Base-by-base conservation (phyloP, 2,797 vertebrate genomes). In the Gallinago solitaria region DNA sequence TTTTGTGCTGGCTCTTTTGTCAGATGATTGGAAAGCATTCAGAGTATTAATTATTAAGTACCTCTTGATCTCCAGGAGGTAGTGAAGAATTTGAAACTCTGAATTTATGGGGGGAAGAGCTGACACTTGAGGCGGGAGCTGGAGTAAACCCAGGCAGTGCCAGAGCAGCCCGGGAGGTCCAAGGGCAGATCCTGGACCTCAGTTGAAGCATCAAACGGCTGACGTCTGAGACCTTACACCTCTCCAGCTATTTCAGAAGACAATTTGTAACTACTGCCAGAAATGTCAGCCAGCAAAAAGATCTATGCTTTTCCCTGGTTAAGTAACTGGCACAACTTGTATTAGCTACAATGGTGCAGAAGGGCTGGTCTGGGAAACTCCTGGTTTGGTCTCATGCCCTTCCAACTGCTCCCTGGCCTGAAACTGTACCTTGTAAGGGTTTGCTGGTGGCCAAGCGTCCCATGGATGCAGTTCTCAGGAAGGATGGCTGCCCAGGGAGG, bases 201-300 rank as follows among this genome's bases (percentile, higher is more conserved):
- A 19, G 51, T 13, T 74, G 93, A 87, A 95, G 84, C 53, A 87
- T 77, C 71, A 87, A 89, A 91, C 15, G 4, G n/a, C 78, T 87
- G 70, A 17, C 2, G 5, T 60, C 56, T 61, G 41, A 88, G 76
- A 95, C 87, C 75, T 97, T 90, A 75, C 91, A 83, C 75, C 71
- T 89, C 94, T 77, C 60, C 56, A 81, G 84, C 64, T 93, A 87
- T 94, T 95, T 91, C 75, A 48, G 94, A 93, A 88, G 82, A 85
- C 68, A 83, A 56, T 94, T 89, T 95, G 87, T 85, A 86, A 86
- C 87, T 60, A 89, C 84, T 94, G 89, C 71, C 79, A 94, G 89
- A 75, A 85, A 50, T 24, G 60, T 80, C 69, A 39, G 85, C 79
- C 93, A 93, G 7, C 32, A 89, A 48, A 70, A 78, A 71, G 73